Evolutionary conservation across 2,888 invertebrate genomes (phyloP).

Genomic region (Eupithecia tripunctaria): DNA sequence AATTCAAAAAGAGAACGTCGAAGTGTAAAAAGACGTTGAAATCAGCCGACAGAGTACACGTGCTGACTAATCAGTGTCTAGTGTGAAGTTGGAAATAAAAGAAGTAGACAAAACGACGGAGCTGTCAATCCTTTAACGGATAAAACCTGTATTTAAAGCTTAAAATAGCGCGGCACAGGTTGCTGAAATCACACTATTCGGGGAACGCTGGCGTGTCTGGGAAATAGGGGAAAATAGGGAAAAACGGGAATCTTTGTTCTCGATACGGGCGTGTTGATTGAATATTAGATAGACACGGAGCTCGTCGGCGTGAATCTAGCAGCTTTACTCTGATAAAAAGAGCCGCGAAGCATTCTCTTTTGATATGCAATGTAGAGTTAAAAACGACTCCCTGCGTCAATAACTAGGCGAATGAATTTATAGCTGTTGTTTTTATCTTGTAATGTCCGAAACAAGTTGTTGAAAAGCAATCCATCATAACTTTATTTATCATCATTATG

Average conservation of each 20-base stretch:
- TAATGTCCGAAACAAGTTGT: constrained; percentile 16
- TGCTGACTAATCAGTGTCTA: constrained; percentile 67
- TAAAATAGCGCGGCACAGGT: constrained; percentile 60
- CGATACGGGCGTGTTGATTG: constrained; percentile 41
- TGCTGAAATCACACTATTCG: constrained; percentile 64
- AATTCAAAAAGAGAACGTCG: constrained; percentile 49
- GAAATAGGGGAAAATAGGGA: constrained; percentile 47
- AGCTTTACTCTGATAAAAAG: constrained; percentile 2
- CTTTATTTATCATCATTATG: constrained; percentile 2
- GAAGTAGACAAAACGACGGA: constrained; percentile 57
- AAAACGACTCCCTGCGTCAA: neutral
- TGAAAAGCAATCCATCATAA: constrained; percentile 24
- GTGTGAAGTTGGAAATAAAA: constrained; percentile 62
- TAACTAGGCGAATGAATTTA: neutral
- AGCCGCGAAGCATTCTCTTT: neutral
- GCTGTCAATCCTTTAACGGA: constrained; percentile 60
- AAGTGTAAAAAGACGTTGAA: constrained; percentile 55
- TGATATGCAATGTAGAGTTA: constrained; percentile 2
- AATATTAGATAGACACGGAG: constrained; percentile 39
- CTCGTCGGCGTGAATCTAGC: constrained; percentile 4
- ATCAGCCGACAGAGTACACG: constrained; percentile 56
- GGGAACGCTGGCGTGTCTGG: constrained; percentile 37
- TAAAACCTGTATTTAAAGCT: constrained; percentile 59
- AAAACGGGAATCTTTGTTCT: constrained; percentile 46
- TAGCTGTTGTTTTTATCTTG: constrained; percentile 1